These are phyloP conservation scores for Solenopsis fugax DNA, from an alignment of 1,140 invertebrate species.

Conservation along the genomic window DNA sequence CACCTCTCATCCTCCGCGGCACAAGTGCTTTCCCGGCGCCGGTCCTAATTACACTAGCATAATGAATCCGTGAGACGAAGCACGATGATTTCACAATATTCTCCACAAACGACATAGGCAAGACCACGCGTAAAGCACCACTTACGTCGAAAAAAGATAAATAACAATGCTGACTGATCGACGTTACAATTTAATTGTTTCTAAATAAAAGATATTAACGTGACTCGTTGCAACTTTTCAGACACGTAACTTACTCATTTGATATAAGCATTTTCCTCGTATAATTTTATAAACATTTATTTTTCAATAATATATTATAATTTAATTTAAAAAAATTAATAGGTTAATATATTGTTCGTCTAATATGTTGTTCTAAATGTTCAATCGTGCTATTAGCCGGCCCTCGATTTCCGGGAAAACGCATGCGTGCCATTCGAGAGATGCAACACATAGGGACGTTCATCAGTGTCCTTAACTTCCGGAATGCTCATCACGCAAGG, in stretches of 20 bases:
- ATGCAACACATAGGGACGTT: conserved; percentile 4
- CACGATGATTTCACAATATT: conserved; percentile 55
- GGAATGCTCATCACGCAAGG: conserved; percentile 57
- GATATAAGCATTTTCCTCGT: neutral
- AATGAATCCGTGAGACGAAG: conserved; percentile 63
- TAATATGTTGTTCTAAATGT: neutral
- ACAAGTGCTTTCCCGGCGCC: conserved; percentile 70
- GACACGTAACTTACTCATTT: neutral
- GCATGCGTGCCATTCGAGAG: conserved; percentile 24
- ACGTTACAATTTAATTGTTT: neutral
- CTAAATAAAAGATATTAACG: neutral
- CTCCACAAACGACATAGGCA: conserved; percentile 8
- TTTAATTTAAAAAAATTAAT: neutral
- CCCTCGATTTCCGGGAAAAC: conserved; percentile 23
- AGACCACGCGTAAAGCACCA: neutral
- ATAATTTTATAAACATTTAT: neutral
- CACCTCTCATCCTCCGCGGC: conserved; percentile 49
- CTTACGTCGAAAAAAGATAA: conserved; percentile 4
- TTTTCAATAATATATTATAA: neutral
- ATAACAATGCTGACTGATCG: neutral
- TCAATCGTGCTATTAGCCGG: neutral
- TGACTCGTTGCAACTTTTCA: no score
- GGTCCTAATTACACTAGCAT: conserved; percentile 73
- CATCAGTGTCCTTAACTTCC: conserved; percentile 60
- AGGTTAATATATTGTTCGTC: neutral